A percentile compares a stretch with the other conserved stretches of the same genome.
phyloP scores from a whole-genome alignment of 2,888 invertebrate genomes.

The Hirtodrosophila alboralis region DNA sequence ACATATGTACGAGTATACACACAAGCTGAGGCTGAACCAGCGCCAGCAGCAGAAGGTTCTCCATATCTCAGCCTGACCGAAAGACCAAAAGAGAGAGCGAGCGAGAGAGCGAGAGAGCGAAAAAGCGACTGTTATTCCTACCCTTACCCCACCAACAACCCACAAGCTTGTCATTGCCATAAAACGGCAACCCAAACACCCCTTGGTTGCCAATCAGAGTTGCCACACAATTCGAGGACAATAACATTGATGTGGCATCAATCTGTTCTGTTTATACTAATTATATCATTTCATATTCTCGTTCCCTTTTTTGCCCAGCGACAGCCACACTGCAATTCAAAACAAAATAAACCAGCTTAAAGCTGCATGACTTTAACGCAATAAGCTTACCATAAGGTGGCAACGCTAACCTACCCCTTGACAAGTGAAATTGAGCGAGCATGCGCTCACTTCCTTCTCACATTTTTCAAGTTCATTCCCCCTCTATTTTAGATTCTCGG shows the following conservation, averaged over 20 bases:
- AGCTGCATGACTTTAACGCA: too few species aligned
- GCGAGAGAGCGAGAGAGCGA: background rate
- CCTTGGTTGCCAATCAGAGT: slow-evolving; percentile 13
- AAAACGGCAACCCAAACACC: slow-evolving; percentile 25
- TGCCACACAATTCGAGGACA: slow-evolving; percentile 32
- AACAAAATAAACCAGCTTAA: too few species aligned
- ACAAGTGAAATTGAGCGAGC: background rate
- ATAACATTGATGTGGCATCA: too few species aligned
- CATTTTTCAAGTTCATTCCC: background rate
- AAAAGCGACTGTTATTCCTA: slow-evolving; percentile 11
- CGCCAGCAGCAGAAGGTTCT: slow-evolving; percentile 18
- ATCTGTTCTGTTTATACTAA: too few species aligned
- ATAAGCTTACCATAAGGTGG: slow-evolving; percentile 4
- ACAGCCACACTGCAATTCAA: too few species aligned
- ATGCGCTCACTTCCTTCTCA: slow-evolving; percentile 3
- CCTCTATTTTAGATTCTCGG: background rate
- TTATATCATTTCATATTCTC: too few species aligned
- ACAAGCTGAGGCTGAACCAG: slow-evolving; percentile 15
- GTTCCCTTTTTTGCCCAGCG: too few species aligned
- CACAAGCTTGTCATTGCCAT: background rate
- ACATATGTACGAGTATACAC: slow-evolving; percentile 45
- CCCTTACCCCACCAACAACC: slow-evolving; percentile 3
- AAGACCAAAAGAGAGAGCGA: slow-evolving; percentile 12
- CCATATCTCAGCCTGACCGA: slow-evolving; percentile 6
- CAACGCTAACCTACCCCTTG: slow-evolving; percentile 7